A percentile compares a stretch with the other conserved stretches of the same genome.
These are phyloP conservation scores for Leucosticte australis DNA, from an alignment of 2,113 vertebrate species.

Conservation along the genomic window DNA sequence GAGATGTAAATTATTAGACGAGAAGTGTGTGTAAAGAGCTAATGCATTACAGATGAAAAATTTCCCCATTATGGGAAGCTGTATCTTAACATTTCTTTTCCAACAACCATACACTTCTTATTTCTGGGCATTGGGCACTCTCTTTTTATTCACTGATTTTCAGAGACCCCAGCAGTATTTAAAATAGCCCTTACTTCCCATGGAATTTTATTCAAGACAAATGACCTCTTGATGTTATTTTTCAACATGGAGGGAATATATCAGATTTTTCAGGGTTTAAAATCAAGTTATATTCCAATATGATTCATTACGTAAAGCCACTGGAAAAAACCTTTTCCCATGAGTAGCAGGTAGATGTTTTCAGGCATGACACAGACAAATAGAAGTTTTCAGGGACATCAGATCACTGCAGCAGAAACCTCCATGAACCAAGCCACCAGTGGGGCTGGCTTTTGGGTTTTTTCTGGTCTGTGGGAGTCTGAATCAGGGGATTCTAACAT, in stretches of 20 bases:
- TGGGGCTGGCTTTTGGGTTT: fast-evolving
- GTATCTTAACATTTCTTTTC: background rate
- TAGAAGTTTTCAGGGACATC: background rate
- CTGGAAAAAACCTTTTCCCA: background rate
- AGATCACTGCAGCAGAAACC: background rate
- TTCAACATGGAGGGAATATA: background rate
- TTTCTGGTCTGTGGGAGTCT: background rate
- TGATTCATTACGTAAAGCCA: background rate
- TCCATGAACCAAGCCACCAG: background rate
- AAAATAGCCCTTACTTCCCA: background rate
- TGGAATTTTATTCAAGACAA: background rate
- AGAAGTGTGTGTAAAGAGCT: background rate
- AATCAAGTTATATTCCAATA: background rate
- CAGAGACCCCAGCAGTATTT: background rate
- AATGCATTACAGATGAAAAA: background rate
- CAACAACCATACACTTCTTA: background rate
- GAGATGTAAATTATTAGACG: background rate
- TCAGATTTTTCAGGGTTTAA: background rate
- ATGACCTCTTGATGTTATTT: background rate
- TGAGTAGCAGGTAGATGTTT: background rate
- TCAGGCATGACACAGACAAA: background rate
- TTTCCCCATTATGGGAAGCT: background rate
- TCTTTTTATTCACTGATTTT: background rate
- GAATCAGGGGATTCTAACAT: background rate
- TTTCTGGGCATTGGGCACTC: background rate